Conservation (phyloP, 2,113 vertebrate genomes). For the Indri indri region DNA sequence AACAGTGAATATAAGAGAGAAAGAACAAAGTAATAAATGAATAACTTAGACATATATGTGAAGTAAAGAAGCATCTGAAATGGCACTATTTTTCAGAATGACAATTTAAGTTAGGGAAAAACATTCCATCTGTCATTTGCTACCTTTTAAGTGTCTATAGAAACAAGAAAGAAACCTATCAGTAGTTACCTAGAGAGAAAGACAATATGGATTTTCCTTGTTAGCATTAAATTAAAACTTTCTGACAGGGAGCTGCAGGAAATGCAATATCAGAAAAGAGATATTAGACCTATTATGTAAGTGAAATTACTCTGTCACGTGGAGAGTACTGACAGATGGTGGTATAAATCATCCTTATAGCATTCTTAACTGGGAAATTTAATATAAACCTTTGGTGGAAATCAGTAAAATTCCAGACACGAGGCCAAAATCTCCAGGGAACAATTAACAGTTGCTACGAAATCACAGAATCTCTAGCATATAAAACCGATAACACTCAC, state of each 20-base stretch:
- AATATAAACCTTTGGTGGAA: conserved; percentile 66
- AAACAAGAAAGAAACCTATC: neutral
- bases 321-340: conserved; percentile 53
- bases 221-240: conserved; percentile 69
- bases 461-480: conserved; percentile 36
- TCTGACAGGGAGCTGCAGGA: conserved; percentile 49
- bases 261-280: conserved; percentile 62
- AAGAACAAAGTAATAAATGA: neutral
- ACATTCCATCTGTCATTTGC: neutral
- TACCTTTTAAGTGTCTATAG: conserved; percentile 4
- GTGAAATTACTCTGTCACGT: conserved; percentile 62
- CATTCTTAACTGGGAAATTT: conserved; percentile 55
- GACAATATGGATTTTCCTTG: conserved; percentile 62
- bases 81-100: neutral
- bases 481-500: neutral
- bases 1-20: neutral
- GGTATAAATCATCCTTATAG: conserved; percentile 60
- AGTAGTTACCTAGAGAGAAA: conserved; percentile 33
- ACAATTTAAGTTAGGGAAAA: conserved; percentile 20
- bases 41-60: neutral
- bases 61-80: neutral
- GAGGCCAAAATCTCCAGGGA: conserved; percentile 38
- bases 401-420: conserved; percentile 70
- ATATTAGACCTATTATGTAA: conserved; percentile 68
- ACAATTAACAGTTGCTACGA: conserved; percentile 35